Evolutionary conservation across 2,888 invertebrate genomes (phyloP).

Genomic region (Heliconius sara): DNA sequence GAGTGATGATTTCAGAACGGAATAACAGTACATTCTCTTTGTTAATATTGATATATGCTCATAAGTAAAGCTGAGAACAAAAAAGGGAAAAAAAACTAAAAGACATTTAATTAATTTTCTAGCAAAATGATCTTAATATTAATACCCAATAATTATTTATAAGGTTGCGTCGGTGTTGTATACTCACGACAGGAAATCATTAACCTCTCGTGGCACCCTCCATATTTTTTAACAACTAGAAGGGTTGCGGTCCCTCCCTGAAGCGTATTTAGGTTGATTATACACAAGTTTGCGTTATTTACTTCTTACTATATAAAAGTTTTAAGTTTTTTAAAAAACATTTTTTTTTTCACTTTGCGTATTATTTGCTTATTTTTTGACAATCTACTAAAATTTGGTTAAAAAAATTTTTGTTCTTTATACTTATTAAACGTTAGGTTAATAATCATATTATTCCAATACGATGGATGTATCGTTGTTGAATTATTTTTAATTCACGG

Average conservation of each 20-base stretch:
- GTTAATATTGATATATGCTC: too few species aligned
- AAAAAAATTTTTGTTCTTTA: too few species aligned
- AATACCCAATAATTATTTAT: neutral
- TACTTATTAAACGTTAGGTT: too few species aligned
- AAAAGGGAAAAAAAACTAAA: too few species aligned
- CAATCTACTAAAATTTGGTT: too few species aligned
- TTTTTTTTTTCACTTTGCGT: neutral
- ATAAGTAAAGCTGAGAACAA: neutral
- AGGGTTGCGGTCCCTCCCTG: slow-evolving; percentile 20
- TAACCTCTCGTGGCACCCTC: slow-evolving; percentile 25
- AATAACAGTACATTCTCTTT: neutral
- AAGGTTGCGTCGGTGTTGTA: slow-evolving; percentile 9
- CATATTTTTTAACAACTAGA: slow-evolving; percentile 29
- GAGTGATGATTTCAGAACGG: neutral
- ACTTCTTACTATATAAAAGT: neutral
- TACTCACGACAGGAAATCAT: slow-evolving; percentile 26
- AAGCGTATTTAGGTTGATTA: slow-evolving; percentile 8
- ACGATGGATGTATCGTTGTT: too few species aligned
- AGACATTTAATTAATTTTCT: neutral
- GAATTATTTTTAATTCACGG: too few species aligned
- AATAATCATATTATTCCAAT: too few species aligned
- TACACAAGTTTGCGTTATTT: slow-evolving; percentile 14
- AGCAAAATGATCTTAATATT: slow-evolving; percentile 3
- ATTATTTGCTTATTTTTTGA: neutral
- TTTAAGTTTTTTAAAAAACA: neutral